These are phyloP conservation scores for Machimus atricapillus DNA, from an alignment of 2,888 invertebrate genomes.

Conservation along the genomic window DNA sequence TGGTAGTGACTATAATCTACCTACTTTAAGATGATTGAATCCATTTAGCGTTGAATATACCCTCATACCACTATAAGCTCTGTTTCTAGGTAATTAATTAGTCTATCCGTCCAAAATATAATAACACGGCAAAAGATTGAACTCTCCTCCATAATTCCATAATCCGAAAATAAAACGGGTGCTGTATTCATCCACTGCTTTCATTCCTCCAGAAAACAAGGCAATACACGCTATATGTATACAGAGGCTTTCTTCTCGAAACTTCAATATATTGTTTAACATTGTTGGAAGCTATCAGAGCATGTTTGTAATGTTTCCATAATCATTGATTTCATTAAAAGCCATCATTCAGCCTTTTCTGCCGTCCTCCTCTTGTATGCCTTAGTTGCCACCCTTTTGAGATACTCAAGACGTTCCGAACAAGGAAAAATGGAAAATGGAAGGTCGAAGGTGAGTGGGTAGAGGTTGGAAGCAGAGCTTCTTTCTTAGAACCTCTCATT, in stretches of 20 bases:
- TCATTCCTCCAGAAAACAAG: not conserved
- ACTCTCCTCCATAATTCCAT: not conserved
- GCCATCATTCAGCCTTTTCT: not conserved
- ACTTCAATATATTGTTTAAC: not conserved
- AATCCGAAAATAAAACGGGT: not conserved
- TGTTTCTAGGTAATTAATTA: not conserved
- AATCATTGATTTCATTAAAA: not conserved
- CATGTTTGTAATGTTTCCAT: not conserved
- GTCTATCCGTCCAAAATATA: not conserved
- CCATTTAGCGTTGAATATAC: not conserved
- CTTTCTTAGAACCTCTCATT: not conserved
- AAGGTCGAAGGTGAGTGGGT: not conserved
- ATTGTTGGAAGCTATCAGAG: not conserved
- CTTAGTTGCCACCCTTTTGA: not conserved
- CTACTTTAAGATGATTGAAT: not conserved
- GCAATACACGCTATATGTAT: not conserved
- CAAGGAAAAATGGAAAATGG: not conserved
- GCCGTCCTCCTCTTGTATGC: not conserved
- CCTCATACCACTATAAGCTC: not conserved
- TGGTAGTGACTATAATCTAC: not conserved
- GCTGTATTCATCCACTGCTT: not conserved
- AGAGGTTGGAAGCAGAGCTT: not conserved
- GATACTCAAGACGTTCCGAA: not conserved
- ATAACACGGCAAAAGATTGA: not conserved
- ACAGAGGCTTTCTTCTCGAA: not conserved